A percentile compares a stretch with the other conserved stretches of the same genome.
phyloP scores from a whole-genome alignment of 2,888 invertebrate genomes.

The Mayetiola destructor region DNA sequence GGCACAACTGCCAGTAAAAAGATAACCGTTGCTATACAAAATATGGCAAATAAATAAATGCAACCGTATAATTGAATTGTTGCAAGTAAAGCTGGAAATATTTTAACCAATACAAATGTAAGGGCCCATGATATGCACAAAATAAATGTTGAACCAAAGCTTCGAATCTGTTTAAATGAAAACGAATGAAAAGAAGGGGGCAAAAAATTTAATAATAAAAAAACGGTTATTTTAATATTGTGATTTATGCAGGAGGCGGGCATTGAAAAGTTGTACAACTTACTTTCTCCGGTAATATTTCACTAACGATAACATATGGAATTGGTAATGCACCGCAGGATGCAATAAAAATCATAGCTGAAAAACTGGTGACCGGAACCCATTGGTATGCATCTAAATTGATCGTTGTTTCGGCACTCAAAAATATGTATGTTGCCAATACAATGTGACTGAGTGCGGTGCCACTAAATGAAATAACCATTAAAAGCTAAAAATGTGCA shows the following conservation, averaged over 20 bases:
- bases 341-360: constrained; percentile 29
- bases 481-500: neutral
- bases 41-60: constrained; percentile 15
- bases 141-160: constrained; percentile 14
- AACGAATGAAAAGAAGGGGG: neutral
- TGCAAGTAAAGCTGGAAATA: constrained; percentile 12
- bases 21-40: constrained; percentile 5
- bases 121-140: constrained; percentile 12
- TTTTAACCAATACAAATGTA: constrained; percentile 15
- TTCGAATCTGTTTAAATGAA: neutral
- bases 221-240: too few relatives aligned
- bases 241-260: too few relatives aligned
- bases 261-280: too few relatives aligned
- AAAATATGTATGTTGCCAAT: constrained; percentile 2
- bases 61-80: constrained; percentile 14
- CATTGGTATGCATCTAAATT: constrained; percentile 22
- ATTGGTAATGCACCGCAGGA: constrained; percentile 29
- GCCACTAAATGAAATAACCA: neutral
- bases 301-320: constrained; percentile 30
- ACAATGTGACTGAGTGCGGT: neutral
- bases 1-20: constrained; percentile 14
- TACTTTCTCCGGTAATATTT: constrained; percentile 29
- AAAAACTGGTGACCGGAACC: constrained; percentile 31
- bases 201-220: neutral
- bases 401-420: neutral